Base-by-base conservation (phyloP, 2,888 invertebrate species). In the Sialis fuliginosa region DNA sequence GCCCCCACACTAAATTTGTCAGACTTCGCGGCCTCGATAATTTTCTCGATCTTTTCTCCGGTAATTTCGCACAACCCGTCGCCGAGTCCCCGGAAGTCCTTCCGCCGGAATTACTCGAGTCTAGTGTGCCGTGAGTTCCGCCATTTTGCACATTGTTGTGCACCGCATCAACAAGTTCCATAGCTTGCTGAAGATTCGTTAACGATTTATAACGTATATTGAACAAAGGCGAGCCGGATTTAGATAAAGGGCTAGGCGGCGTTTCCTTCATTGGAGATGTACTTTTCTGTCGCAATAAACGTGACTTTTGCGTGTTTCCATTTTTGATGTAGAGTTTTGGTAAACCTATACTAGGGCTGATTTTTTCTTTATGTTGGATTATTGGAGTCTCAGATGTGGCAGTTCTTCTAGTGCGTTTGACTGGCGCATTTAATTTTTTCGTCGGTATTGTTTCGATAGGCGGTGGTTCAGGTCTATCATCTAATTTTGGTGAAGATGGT, bases 401-500 rank as follows among this genome's bases (percentile, higher is more conserved):
- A 1, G 74, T 67, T 59, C 77, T 77, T 50, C 86, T 73, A 49
- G 84, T 83, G 55, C 85, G 67, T 58, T 87, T 87, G 60, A 86
- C 87, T 9, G 53, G 52, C n/a, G 66, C 66, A 52, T 72, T 75
- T 13, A 79, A 70, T 62, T 85, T 86, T 63, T 86, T 86, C 37
- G 85, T 80, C 1, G 90, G 90, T 56, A 90, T 90, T 1, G 90
- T 90, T 68, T 90, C 89, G 57, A 90, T 88, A 8, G 90, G 90
- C 35, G 90, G 90, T 45, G 90, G 90, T 67, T 88, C 86, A 46
- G 90, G 90, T 66, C 84, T 81, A 44, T 73, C 72, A 64, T 75
- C 75, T 57, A 67, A 63, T 49, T 56, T 63, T 54, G 50, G 53
- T 43, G 47, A 43, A 35, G 41, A 39, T 57, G 70, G 57, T 58